Percentiles rank a stretch among this genome's conserved stretches.
Evolutionary conservation across 2,113 vertebrate genomes (phyloP).

Genomic region (Phyllostomus discolor): DNA sequence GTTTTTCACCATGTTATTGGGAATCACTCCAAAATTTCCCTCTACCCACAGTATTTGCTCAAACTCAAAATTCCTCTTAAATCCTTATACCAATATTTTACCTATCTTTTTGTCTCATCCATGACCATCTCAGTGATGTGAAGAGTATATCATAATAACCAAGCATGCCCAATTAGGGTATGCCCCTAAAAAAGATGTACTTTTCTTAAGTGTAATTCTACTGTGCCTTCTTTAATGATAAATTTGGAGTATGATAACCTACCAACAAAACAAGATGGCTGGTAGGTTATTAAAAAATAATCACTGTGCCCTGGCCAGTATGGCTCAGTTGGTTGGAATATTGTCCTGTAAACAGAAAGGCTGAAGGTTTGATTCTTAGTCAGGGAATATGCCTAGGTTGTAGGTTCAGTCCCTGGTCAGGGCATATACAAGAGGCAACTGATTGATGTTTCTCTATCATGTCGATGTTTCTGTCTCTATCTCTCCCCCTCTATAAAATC

Average conservation of each 20-base stretch:
- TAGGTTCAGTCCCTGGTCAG: too few relatives aligned
- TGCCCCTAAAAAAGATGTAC: neutral
- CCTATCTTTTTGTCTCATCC: neutral
- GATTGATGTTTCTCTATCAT: too few relatives aligned
- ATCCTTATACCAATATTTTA: neutral
- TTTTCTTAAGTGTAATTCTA: neutral
- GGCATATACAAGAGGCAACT: too few relatives aligned
- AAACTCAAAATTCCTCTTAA: neutral
- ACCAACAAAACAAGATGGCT: neutral
- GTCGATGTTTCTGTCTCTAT: too few relatives aligned
- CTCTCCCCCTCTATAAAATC: too few relatives aligned
- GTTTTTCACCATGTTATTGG: neutral
- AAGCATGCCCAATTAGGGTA: neutral
- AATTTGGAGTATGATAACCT: neutral
- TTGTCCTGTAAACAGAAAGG: too few relatives aligned
- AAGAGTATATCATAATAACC: neutral
- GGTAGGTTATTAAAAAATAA: neutral
- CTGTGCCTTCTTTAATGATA: neutral
- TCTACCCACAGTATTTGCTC: neutral
- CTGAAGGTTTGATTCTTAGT: too few relatives aligned
- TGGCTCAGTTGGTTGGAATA: too few relatives aligned
- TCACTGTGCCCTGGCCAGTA: too few relatives aligned
- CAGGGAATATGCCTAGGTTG: too few relatives aligned
- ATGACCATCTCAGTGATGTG: neutral
- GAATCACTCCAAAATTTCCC: neutral